Percentiles rank a stretch among this genome's conserved stretches.
phyloP scores from a whole-genome alignment of 2,113 vertebrate genomes.

The Tychaedon coryphoeus region DNA sequence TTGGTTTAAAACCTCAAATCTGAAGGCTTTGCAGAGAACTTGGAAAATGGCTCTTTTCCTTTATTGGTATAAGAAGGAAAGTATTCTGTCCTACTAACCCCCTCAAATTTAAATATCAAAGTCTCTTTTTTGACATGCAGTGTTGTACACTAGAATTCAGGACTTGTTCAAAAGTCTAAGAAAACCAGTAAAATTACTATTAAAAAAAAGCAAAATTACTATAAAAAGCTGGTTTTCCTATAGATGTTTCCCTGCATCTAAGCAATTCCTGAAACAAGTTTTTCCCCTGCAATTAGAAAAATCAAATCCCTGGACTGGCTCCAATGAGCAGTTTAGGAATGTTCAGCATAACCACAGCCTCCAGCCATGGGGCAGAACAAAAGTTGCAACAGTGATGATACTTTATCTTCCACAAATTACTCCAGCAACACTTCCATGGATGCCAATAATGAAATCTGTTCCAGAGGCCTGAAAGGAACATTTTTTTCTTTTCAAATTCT shows the following conservation, averaged over 20 bases:
- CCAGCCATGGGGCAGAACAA: constrained; percentile 1
- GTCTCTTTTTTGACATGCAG: background rate
- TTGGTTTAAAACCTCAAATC: background rate
- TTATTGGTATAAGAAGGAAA: background rate
- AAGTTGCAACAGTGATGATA: background rate
- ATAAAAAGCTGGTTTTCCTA: background rate
- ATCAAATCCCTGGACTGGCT: background rate
- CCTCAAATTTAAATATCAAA: background rate
- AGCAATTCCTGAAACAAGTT: background rate
- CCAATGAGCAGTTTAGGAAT: background rate
- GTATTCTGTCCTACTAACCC: background rate
- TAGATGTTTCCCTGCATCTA: background rate
- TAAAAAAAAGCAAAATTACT: background rate
- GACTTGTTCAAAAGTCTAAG: background rate
- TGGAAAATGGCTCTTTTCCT: background rate
- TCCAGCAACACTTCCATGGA: background rate
- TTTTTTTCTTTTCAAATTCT: background rate
- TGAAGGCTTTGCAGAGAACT: background rate
- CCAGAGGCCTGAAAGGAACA: background rate
- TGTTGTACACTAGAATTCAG: background rate
- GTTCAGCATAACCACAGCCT: background rate
- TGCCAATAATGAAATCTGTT: background rate
- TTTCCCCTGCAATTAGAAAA: background rate
- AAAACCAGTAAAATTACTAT: background rate
- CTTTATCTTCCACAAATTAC: background rate